Conservation (phyloP, 2,888 invertebrate genomes). For the Diplolepis rosae region DNA sequence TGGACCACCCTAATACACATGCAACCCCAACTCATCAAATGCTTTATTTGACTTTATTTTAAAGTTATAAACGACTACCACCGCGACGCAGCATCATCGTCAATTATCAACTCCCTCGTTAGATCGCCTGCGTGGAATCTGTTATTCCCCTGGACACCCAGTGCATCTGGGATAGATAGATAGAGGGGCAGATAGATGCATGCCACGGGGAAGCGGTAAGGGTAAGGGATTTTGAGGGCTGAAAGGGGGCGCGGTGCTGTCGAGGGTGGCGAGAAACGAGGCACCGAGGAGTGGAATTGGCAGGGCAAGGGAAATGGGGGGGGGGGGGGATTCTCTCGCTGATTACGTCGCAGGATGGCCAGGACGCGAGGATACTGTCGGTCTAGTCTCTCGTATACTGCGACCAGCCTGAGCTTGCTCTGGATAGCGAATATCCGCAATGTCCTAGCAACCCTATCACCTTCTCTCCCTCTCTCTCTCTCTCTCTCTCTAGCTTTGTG, state of each 20-base stretch:
- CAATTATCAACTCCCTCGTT: conserved; percentile 9
- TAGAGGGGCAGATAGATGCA: conserved; percentile 42
- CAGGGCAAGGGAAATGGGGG: no score
- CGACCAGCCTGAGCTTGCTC: conserved; percentile 62
- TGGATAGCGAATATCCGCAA: conserved; percentile 71
- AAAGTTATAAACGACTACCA: no score
- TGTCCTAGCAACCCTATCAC: conserved; percentile 63
- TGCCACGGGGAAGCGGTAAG: conserved; percentile 31
- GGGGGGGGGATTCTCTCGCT: conserved; percentile 70
- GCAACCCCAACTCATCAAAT: no score
- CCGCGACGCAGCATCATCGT: not conserved
- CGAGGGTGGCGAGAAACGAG: conserved; percentile 41
- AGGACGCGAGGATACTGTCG: conserved; percentile 67
- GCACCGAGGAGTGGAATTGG: conserved; percentile 52
- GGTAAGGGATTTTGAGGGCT: conserved; percentile 34
- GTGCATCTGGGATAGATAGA: conserved; percentile 47
- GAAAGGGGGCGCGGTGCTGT: conserved; percentile 36
- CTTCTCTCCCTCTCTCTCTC: not conserved
- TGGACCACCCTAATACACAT: no score
- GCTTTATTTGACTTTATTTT: no score
- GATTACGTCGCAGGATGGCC: conserved; percentile 73
- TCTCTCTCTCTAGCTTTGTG: not conserved
- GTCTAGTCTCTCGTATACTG: conserved; percentile 43
- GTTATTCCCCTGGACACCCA: conserved; percentile 59
- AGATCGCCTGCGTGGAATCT: conserved; percentile 20